Base-by-base conservation (phyloP, 2,888 invertebrate species). In the Diplazon laetatorius region DNA sequence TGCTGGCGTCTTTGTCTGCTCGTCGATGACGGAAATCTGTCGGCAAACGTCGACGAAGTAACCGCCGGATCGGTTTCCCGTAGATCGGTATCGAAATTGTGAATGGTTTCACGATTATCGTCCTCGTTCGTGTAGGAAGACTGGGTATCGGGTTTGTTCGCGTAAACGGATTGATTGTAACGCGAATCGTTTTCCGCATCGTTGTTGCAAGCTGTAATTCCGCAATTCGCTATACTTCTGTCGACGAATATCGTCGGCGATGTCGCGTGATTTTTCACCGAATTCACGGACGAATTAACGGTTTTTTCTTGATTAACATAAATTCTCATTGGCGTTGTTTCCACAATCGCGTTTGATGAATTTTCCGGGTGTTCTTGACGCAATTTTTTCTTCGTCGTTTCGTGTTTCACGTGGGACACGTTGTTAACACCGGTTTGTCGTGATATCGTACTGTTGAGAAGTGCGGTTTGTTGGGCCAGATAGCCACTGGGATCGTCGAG, bases 401-500 rank as follows among this genome's bases (percentile, higher is more conserved):
- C 72, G 78, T 76, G 44, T 73, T 46, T 81, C 22, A 78, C 69
- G 66, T 91, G 91, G 9, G 91, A 89, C n/a, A n/a, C n/a, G 82
- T 89, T 91, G 48, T 90, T 91, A 22, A 91, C 91, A 44, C 91
- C 91, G 30, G 92, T 91, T 91, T 95, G 95, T 85, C 95, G 92
- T 74, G 95, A 95, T 91, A 96, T 96, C 9, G 95, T 97, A 87
- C 95, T 96, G 87, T 97, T 97, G 63, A 97, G 91, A 82, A 97
- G 91, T 35, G 96, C 96, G 0, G 97, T 97, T 90, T 98, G 97
- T 85, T 97, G 97, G 4, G 97, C 97, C 83, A 98, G 92, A 91
- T 97, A 98, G 1, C 97, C 97, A 86, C 95, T 96, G 0, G 97
- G 97, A 91, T 98, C 97, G 83, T 98, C 97, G 93, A 97, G 94